Conservation (phyloP, 2,888 invertebrate genomes). For the Odontocerum albicorne region DNA sequence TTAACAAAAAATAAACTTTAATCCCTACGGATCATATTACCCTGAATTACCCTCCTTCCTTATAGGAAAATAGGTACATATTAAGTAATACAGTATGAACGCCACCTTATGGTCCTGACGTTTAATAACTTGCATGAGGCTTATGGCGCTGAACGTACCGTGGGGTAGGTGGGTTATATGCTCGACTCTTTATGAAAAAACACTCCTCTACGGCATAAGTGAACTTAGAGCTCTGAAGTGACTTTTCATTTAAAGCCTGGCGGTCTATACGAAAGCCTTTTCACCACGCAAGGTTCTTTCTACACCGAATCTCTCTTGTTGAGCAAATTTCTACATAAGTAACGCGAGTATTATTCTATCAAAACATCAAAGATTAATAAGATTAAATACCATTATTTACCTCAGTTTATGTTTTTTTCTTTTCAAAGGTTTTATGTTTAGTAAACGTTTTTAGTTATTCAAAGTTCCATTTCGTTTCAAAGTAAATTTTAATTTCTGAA, state of each 20-base stretch:
- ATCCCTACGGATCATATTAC: constrained; percentile 1
- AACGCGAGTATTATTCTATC: too few species aligned
- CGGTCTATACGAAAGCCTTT: constrained; percentile 21
- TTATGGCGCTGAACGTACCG: constrained; percentile 16
- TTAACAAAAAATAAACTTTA: too few species aligned
- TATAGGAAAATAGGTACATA: constrained; percentile 10
- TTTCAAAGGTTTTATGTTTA: too few species aligned
- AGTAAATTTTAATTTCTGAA: too few species aligned
- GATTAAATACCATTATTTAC: too few species aligned
- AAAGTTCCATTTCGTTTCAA: too few species aligned
- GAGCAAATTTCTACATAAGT: too few species aligned
- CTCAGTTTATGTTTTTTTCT: too few species aligned
- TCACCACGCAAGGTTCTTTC: neutral
- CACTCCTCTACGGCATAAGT: constrained; percentile 23
- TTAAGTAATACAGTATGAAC: constrained; percentile 25
- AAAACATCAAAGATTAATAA: too few species aligned
- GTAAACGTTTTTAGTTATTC: too few species aligned
- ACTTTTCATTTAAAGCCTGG: constrained; percentile 28
- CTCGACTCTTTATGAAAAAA: constrained; percentile 25
- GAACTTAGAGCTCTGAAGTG: constrained; percentile 25
- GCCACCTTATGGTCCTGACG: constrained; percentile 30
- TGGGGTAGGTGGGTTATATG: constrained; percentile 5
- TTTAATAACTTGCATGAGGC: constrained; percentile 34
- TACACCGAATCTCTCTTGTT: too few species aligned
- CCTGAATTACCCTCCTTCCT: neutral